Conservation (phyloP, 2,888 invertebrate genomes). For the Leucozona laternaria region DNA sequence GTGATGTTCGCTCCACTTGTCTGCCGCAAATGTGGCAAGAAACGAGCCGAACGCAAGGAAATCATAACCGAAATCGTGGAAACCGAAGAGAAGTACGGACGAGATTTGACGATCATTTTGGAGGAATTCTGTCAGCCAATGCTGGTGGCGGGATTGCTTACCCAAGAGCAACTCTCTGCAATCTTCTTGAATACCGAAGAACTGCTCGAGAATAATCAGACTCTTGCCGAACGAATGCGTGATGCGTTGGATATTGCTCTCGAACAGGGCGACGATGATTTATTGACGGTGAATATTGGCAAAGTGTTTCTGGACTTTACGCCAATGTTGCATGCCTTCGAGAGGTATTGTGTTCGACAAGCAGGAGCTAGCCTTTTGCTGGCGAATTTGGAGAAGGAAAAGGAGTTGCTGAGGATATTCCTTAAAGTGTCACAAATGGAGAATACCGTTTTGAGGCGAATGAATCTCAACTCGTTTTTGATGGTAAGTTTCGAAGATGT, state of each 20-base stretch:
- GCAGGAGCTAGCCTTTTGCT: conserved; percentile 94
- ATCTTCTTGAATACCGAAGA: conserved; percentile 98
- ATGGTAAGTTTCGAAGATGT: conserved; percentile 88
- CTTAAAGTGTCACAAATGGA: conserved; percentile 98
- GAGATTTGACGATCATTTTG: conserved; percentile 95
- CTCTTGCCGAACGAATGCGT: conserved; percentile 93
- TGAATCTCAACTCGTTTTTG: conserved; percentile 98
- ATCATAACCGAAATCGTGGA: conserved; percentile 97
- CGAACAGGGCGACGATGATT: conserved; percentile 92
- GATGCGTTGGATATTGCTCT: conserved; percentile 93
- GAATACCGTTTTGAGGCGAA: conserved; percentile 94
- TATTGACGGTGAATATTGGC: conserved; percentile 95
- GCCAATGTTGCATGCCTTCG: conserved; percentile 97
- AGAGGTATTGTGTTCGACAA: conserved; percentile 97
- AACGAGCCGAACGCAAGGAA: conserved; percentile 95
- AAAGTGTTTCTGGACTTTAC: conserved; percentile 95
- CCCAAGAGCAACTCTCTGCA: conserved; percentile 94
- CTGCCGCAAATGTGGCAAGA: conserved; percentile 94
- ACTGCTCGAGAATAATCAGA: conserved; percentile 93
- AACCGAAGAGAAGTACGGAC: conserved; percentile 97
- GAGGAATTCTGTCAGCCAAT: conserved; percentile 97
- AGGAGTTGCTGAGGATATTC: conserved; percentile 96
- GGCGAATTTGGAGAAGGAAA: conserved; percentile 96
- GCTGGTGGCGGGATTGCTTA: conserved; percentile 95
- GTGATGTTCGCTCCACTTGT: conserved; percentile 90